Evolutionary conservation across 2,888 invertebrate species (phyloP), one percentile per base, ranked within the genome.

Genomic region (Andricus quercusramuli): DNA sequence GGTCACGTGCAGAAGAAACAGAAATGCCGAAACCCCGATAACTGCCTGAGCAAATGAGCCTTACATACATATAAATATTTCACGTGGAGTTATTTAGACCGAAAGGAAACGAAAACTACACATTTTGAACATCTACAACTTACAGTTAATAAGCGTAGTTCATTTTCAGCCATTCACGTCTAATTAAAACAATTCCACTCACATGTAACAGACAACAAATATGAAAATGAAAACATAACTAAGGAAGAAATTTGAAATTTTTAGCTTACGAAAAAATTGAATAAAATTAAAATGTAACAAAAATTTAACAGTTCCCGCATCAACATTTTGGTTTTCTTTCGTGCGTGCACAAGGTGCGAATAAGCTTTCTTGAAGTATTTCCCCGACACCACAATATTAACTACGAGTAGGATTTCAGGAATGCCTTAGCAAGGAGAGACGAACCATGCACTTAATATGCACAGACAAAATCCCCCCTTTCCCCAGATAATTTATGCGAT

Each of bases 371-470:
- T 22, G 25, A 25, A 47, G 32, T 70, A 51, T 47, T 70, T 44
- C 17, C 20, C 17, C 20, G 11, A 47, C 74, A 47, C 77, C 81
- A 89, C 87, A 90, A 89, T 87, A 84, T 88, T 83, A 85, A 84
- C 83, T 88, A 84, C 84, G 86, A 90, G 88, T 89, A 86, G 84
- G 87, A 88, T 86, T 88, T 84, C 84, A 77, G 81, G 80, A 88
- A 86, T 86, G 83, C 83, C 84, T 84, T 82, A 67, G 81, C 82
- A 78, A 78, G 81, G 80, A 78, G 83, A 82, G 84, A 84, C 82
- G 80, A 84, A 84, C 84, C 83, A 84, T 87, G 86, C 87, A 85
- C 88, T 89, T 90, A 90, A 90, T 89, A 90, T 89, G 88, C 89
- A 85, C 81, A 85, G 86, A 59, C 80, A 84, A 77, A 84, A 85